Percentiles rank a stretch among this genome's conserved stretches.
phyloP scores from a whole-genome alignment of 30 jellyfish, hydroid and myxozoan genomes.

The Hydractinia echinata region DNA sequence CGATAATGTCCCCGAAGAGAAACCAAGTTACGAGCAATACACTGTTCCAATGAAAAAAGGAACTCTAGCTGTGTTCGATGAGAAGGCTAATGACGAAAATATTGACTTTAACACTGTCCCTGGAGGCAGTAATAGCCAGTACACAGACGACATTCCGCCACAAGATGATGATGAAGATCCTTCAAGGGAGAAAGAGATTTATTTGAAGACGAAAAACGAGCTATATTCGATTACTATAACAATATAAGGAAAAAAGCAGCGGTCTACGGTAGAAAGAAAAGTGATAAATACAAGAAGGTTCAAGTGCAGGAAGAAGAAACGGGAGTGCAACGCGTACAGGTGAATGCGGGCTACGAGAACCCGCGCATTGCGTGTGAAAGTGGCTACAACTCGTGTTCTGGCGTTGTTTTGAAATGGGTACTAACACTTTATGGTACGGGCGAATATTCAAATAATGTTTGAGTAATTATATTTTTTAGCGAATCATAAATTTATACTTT shows the following conservation, averaged over 20 bases:
- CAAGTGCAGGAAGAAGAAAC: constrained; percentile 98
- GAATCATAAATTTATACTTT: too few species aligned
- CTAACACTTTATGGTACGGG: constrained; percentile 86
- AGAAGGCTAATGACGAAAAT: constrained; percentile 1
- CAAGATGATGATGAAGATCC: constrained; percentile 25
- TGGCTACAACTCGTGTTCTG: constrained; percentile 80
- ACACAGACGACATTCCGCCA: not conserved
- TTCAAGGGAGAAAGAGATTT: constrained; percentile 24
- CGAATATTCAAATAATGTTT: not conserved
- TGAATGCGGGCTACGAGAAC: constrained; percentile 97
- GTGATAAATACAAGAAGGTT: constrained; percentile 56
- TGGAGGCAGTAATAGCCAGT: not conserved
- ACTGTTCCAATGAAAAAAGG: constrained; percentile 28
- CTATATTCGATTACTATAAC: constrained; percentile 20
- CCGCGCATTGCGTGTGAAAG: constrained; percentile 86
- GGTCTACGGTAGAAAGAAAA: not conserved
- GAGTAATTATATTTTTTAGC: too few species aligned
- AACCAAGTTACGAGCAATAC: constrained; percentile 9
- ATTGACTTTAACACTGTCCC: not conserved
- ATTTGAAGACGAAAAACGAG: constrained; percentile 24
- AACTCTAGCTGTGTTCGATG: constrained; percentile 28
- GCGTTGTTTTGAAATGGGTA: constrained; percentile 83
- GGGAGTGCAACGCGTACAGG: constrained; percentile 98
- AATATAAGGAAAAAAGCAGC: not conserved
- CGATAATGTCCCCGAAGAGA: not conserved